Base-by-base conservation (phyloP, 1,140 invertebrate species). In the Oppia nitens region DNA sequence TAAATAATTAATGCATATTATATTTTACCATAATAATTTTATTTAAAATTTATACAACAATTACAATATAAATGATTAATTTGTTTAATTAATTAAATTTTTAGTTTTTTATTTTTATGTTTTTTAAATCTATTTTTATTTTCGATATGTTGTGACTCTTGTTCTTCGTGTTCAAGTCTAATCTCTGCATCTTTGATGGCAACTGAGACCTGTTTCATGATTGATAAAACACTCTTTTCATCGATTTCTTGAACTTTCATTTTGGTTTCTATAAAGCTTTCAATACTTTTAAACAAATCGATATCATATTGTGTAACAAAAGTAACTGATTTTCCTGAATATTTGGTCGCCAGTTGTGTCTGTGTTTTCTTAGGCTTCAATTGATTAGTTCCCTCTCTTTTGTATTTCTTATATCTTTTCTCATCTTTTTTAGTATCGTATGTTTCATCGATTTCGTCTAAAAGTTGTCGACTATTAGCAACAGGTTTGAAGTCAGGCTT, bases 231-330 rank as follows among this genome's bases (percentile, higher is more conserved):
- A 73, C 88, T 81, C 62, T 81, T 81, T 65, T 89, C 86, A 61
- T 88, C 67, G 17, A 68, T 17, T 53, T 3, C 40, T 14, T 62
- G 27, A 54, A 55, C 49, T n/a, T 61, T 52, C 53, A 97, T 75
- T 71, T 92, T 88, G 0, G 79, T 83, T 64, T 85, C 83, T 65
- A 94, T 88, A 55, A 76, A 74, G 17, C 81, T 74, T 75, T 98
- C 94, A 58, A 98, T 87, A 47, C 83, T 80, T 32, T 87, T 80
- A 2, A 98, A 73, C 26, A 90, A 73, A 67, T 85, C 79, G 14
- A 98, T 79, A 68, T 98, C 93, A 69, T 87, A 79, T 21, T 91
- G 93, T 1, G 88, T 90, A 54, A 98, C 81, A 47, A 98, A 76
- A 24, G 88, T 90, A 50, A 98, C 80, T 0, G 94, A 82, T 57